Evolutionary conservation across 2,113 vertebrate genomes (phyloP).

Genomic region (Carassius carassius): DNA sequence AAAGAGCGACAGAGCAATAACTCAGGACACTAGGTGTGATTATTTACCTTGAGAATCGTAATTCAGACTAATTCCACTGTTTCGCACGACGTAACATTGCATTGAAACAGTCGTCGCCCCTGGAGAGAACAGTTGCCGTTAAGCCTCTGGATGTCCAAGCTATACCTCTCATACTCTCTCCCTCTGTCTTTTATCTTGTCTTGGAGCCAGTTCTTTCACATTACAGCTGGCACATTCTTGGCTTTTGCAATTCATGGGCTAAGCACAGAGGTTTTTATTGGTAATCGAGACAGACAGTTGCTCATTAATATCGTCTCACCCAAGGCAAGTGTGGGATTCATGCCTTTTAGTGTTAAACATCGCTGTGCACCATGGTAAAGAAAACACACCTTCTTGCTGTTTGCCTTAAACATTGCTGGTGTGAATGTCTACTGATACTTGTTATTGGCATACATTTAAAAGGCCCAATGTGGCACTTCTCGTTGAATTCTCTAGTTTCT

Average conservation of each 20-base stretch:
- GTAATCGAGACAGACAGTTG: slow-evolving; percentile 36
- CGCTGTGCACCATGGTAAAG: background rate
- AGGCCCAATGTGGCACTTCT: background rate
- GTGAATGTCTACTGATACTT: background rate
- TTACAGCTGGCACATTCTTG: slow-evolving; percentile 28
- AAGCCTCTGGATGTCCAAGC: slow-evolving; percentile 14
- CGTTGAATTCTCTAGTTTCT: background rate
- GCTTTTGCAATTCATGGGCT: slow-evolving; percentile 14
- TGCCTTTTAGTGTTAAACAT: slow-evolving; percentile 30
- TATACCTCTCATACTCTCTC: background rate
- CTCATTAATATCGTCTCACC: slow-evolving; percentile 43
- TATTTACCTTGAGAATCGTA: slow-evolving; percentile 36
- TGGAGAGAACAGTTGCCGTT: slow-evolving; percentile 12
- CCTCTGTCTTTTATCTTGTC: slow-evolving; percentile 11
- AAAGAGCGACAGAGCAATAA: slow-evolving; percentile 34
- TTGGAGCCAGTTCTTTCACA: slow-evolving; percentile 22
- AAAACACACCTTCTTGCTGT: background rate
- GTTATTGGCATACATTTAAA: background rate
- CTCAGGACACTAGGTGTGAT: slow-evolving; percentile 30
- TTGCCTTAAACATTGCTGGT: background rate
- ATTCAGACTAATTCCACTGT: slow-evolving; percentile 45
- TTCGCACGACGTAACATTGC: slow-evolving; percentile 16
- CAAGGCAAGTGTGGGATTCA: slow-evolving; percentile 21
- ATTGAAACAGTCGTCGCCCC: slow-evolving; percentile 42
- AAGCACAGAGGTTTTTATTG: slow-evolving; percentile 34